Percentiles rank a stretch among this genome's conserved stretches.
phyloP scores from a whole-genome alignment of 2,113 vertebrate species.

The Diadophis punctatus region DNA sequence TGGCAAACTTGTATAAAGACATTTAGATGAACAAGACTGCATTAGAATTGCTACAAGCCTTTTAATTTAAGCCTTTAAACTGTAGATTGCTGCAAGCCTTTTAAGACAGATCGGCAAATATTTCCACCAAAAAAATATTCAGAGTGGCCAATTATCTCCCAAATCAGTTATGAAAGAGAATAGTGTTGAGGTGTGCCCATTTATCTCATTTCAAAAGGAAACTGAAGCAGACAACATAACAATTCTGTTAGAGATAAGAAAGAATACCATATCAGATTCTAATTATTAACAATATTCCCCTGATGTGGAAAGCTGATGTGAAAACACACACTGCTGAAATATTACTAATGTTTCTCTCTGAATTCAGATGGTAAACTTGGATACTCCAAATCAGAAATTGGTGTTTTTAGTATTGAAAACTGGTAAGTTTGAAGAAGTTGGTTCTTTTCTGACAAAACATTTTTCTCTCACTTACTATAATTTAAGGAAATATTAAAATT shows the following conservation, averaged over 20 bases:
- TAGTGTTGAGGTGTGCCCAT: neutral
- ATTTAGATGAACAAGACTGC: neutral
- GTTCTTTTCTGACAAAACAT: neutral
- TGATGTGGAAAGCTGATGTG: neutral
- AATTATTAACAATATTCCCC: too few species aligned
- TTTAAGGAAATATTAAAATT: neutral
- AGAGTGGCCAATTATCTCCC: neutral
- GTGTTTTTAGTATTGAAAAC: neutral
- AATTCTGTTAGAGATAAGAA: neutral
- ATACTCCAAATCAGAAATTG: neutral
- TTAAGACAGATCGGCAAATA: neutral
- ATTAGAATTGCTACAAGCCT: neutral
- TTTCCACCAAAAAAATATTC: neutral
- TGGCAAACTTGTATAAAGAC: neutral
- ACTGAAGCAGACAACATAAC: neutral
- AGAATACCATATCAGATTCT: neutral
- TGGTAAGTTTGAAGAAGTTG: neutral
- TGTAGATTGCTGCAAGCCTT: neutral
- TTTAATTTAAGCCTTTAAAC: neutral
- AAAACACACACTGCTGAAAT: neutral
- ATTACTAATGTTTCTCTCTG: neutral
- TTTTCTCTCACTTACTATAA: neutral
- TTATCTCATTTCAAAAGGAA: neutral
- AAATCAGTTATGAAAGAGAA: neutral
- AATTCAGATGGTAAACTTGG: neutral